These are phyloP conservation scores for Dryoscopus gambensis DNA, from an alignment of 2,113 vertebrate genomes.

Conservation along the genomic window DNA sequence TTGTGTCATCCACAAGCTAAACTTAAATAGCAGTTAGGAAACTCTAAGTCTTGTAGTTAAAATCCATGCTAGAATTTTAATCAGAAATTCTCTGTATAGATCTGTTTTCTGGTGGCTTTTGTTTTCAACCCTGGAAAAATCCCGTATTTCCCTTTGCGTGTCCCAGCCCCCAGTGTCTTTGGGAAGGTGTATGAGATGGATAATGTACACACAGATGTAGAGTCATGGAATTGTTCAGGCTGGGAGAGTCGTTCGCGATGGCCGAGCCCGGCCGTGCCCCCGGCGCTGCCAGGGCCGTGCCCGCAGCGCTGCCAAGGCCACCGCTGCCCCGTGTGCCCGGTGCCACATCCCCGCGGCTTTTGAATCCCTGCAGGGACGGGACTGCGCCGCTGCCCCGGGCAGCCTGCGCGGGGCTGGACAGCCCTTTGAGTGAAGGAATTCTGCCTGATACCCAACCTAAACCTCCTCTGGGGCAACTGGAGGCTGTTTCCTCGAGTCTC, in stretches of 20 bases:
- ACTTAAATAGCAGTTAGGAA: not conserved
- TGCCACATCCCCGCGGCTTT: not conserved
- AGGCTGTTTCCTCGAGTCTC: not conserved
- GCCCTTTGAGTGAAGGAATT: no score
- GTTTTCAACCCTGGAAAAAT: not conserved
- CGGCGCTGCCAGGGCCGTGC: no score
- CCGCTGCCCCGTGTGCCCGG: accelerated
- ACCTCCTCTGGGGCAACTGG: accelerated
- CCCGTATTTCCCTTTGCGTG: not conserved
- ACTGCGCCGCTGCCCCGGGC: not conserved
- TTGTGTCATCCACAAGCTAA: not conserved
- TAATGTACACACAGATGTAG: not conserved
- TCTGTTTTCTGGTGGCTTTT: not conserved
- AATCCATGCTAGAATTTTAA: not conserved
- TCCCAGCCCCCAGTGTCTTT: not conserved
- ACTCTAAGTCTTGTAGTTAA: not conserved
- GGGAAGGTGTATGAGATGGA: not conserved
- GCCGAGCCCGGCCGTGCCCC: accelerated
- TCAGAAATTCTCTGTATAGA: not conserved
- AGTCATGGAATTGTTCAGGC: not conserved
- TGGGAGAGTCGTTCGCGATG: accelerated
- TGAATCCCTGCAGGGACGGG: not conserved
- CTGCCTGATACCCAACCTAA: accelerated
- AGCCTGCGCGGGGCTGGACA: not conserved
- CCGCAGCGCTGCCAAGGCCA: not conserved